Percentiles rank a stretch among this genome's conserved stretches.
These are phyloP conservation scores for Gallinago solitaria DNA, from an alignment of 2,797 vertebrate genomes.

Conservation along the genomic window DNA sequence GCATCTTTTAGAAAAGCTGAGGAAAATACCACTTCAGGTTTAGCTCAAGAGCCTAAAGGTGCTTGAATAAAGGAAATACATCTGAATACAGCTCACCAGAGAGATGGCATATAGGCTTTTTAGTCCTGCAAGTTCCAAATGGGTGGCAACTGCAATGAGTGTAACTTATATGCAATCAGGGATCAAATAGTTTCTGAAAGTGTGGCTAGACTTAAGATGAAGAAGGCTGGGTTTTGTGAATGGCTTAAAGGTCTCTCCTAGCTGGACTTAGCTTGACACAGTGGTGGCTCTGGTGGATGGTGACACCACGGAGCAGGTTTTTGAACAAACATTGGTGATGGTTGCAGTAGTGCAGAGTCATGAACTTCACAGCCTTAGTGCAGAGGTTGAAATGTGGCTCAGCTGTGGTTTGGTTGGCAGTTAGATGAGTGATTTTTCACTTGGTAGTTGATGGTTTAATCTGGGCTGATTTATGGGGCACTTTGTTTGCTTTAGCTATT, in stretches of 20 bases:
- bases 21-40: slow-evolving; percentile 64
- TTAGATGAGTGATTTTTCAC: neutral
- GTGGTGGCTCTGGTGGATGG: neutral
- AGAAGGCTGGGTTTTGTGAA: neutral
- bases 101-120: slow-evolving; percentile 11
- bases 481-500: slow-evolving; percentile 10
- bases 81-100: neutral
- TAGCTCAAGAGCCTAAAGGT: slow-evolving; percentile 24
- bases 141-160: neutral
- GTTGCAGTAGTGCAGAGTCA: neutral
- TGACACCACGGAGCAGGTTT: neutral
- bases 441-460: neutral
- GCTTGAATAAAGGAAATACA: slow-evolving; percentile 36
- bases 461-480: neutral
- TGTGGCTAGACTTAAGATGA: neutral
- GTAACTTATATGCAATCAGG: neutral
- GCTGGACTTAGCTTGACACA: neutral
- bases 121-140: slow-evolving; percentile 35
- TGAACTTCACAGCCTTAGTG: neutral
- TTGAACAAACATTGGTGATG: neutral
- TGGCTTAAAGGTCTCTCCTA: neutral
- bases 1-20: slow-evolving; percentile 49
- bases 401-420: neutral
- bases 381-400: neutral
- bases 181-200: neutral